Evolutionary conservation across 2,113 vertebrate species (phyloP), one percentile per base, ranked within the genome.

Genomic region (Aramus guarauna): DNA sequence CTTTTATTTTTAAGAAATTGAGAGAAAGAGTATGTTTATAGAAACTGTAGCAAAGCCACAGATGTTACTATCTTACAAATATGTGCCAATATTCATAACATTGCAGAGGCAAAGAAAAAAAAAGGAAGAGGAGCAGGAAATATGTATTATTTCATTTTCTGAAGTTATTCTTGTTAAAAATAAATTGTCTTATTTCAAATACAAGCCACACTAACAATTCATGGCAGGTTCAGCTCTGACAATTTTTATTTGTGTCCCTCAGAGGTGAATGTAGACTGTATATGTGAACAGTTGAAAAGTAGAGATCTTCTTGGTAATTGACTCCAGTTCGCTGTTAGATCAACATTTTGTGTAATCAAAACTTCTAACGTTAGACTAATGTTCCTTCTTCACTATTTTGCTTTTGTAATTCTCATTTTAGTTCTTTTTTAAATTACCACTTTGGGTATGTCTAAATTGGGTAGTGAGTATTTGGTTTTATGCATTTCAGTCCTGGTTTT

Each of bases 111-210:
- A 52, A 71, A 52, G 4, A 2, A 29, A 29, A 16, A 12, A 21
- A 4, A 5, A 3, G 4, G 18, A 20, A 36, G n/a, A 32, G 15
- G 20, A 85, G 9, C 29, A 59, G 37, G 68, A 85, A 48, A 36
- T 39, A 19, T 1, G 3, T 10, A 1, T 88, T 96, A 58, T 45
- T 91, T 95, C n/a, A 41, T 94, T 95, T 97, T 92, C 67, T 90
- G 88, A 78, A 30, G 6, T 85, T 94, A 75, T 39, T 80, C 52
- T 71, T 76, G 53, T 22, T 81, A 26, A 47, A 53, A 79, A 96
- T 67, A 60, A 93, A 34, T 82, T 90, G 22, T 73, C 85, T 91
- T 94, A 26, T 68, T 95, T 58, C 93, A 82, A 97, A 93, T 85
- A 76, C 58, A 13, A 67, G 22, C 45, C 16, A 41, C 53, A 41